A percentile compares a stretch with the other conserved stretches of the same genome.
Evolutionary conservation across 2,888 invertebrate genomes (phyloP).

Genomic region (Phragmatobia fuliginosa): DNA sequence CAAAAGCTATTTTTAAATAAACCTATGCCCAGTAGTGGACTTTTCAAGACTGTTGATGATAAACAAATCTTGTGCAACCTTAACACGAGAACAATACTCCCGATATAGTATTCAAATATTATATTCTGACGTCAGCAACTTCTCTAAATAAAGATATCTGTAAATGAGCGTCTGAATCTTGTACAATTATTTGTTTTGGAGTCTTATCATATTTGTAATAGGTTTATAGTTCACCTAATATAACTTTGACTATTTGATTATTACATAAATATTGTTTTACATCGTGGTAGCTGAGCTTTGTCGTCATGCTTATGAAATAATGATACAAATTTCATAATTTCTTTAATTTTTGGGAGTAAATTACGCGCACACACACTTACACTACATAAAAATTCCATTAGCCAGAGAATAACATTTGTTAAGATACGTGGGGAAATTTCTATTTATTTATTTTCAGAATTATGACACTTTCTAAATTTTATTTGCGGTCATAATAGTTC

Average conservation of each 20-base stretch:
- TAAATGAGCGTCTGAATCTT: not conserved
- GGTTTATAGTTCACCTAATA: not conserved
- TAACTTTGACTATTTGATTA: not conserved
- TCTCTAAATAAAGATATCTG: not conserved
- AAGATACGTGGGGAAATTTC: too few species aligned
- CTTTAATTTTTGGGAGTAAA: too few species aligned
- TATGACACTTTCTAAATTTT: too few species aligned
- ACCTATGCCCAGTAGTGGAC: too few species aligned
- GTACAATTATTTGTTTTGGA: not conserved
- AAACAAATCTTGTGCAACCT: not conserved
- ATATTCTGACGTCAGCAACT: not conserved
- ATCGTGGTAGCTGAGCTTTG: not conserved
- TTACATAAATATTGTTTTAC: not conserved
- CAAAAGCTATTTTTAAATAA: too few species aligned
- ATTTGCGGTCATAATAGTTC: too few species aligned
- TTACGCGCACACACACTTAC: too few species aligned
- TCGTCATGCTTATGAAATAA: not conserved
- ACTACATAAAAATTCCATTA: too few species aligned
- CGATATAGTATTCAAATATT: not conserved
- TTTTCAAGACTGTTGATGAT: too few species aligned
- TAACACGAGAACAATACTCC: not conserved
- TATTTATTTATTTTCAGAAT: too few species aligned
- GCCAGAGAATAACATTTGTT: too few species aligned
- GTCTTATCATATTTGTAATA: slow-evolving; percentile 4
- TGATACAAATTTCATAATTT: not conserved